Percentiles rank a stretch among this genome's conserved stretches.
phyloP scores from a whole-genome alignment of 2,797 vertebrate species.

The Pangasius sanitwongsei region DNA sequence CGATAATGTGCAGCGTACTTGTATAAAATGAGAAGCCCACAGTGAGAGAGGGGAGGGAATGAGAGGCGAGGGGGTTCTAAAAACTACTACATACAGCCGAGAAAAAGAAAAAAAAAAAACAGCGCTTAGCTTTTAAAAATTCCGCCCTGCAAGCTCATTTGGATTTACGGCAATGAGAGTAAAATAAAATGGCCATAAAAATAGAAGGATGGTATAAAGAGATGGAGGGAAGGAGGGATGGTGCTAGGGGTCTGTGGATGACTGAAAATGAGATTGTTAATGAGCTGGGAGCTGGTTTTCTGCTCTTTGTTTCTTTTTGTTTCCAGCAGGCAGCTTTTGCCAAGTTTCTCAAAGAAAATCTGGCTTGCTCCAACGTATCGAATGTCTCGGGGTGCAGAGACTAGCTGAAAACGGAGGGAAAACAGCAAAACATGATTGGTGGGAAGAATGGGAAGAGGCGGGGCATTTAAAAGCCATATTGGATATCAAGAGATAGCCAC shows the following conservation, averaged over 20 bases:
- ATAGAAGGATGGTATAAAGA: slow-evolving; percentile 46
- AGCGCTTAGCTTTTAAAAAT: slow-evolving; percentile 54
- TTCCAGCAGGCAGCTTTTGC: slow-evolving; percentile 64
- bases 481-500: slow-evolving; percentile 64
- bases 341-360: slow-evolving; percentile 71
- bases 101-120: slow-evolving; percentile 17
- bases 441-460: slow-evolving; percentile 55
- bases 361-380: slow-evolving; percentile 68
- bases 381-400: slow-evolving; percentile 71
- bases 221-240: slow-evolving; percentile 25
- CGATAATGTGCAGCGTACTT: slow-evolving; percentile 65
- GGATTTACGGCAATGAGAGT: slow-evolving; percentile 62
- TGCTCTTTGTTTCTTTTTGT: slow-evolving; percentile 73
- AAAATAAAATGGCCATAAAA: slow-evolving; percentile 67
- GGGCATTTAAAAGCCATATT: slow-evolving; percentile 57
- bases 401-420: slow-evolving; percentile 70
- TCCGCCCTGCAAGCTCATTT: slow-evolving; percentile 50
- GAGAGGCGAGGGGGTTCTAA: slow-evolving; percentile 43
- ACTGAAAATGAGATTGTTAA: slow-evolving; percentile 71
- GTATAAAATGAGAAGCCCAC: slow-evolving; percentile 61
- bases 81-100: slow-evolving; percentile 46
- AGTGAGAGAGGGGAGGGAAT: slow-evolving; percentile 25
- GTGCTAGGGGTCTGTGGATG: slow-evolving; percentile 50
- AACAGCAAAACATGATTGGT: slow-evolving; percentile 62
- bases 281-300: slow-evolving; percentile 73